Evolutionary conservation across 2,797 vertebrate species (phyloP).

Genomic region (Malurus leucopterus): DNA sequence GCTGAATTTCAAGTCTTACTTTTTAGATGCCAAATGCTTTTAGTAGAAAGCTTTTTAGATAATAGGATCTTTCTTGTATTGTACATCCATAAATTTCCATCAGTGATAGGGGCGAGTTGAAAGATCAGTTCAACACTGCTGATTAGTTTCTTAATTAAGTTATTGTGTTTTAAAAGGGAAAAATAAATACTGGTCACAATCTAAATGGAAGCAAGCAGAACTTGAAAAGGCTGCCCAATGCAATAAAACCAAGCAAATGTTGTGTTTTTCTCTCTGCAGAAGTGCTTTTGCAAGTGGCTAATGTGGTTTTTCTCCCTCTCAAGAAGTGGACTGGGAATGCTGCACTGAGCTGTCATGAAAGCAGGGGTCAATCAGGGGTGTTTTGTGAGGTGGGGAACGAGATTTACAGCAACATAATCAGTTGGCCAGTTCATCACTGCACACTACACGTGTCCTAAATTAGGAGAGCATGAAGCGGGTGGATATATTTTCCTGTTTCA

Average conservation of each 20-base stretch:
- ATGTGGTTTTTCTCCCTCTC: not conserved
- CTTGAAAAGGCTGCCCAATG: conserved; percentile 10
- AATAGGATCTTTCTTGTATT: not conserved
- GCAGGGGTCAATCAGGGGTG: conserved; percentile 2
- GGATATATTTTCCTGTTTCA: not conserved
- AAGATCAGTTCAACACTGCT: conserved; percentile 29
- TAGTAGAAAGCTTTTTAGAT: conserved; percentile 18
- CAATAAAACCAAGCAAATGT: not conserved
- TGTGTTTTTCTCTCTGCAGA: not conserved
- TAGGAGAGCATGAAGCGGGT: not conserved
- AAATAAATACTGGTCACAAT: not conserved
- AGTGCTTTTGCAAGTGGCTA: fast-evolving
- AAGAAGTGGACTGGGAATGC: not conserved
- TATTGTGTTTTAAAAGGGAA: not conserved
- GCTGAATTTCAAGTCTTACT: not conserved
- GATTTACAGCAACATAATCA: conserved; percentile 20
- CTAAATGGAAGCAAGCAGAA: not conserved
- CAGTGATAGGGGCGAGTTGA: not conserved
- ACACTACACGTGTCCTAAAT: not conserved
- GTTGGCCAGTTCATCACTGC: not conserved
- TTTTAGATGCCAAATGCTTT: not conserved
- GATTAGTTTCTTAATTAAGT: conserved; percentile 42
- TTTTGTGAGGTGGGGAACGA: not conserved
- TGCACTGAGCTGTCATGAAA: not conserved
- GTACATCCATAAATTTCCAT: conserved; percentile 11